These are phyloP conservation scores for Nannoperca australis DNA, from an alignment of 2,797 vertebrate species.

Conservation along the genomic window DNA sequence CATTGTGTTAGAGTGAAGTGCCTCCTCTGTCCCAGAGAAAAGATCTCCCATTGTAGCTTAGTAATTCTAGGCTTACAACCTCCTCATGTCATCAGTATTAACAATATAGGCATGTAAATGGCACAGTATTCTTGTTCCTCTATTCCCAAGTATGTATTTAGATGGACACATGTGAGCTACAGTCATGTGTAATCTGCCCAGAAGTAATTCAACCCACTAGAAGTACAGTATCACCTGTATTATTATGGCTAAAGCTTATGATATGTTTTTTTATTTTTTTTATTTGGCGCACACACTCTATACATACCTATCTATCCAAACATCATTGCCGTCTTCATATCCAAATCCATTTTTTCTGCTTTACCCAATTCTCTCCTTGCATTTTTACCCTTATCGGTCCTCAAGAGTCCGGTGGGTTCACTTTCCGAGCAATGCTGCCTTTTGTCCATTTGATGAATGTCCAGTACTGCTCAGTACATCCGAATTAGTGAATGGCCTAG, in stretches of 20 bases:
- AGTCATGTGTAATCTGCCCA: conserved; percentile 44
- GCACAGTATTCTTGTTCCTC: conserved; percentile 19
- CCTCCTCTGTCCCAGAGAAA: conserved; percentile 56
- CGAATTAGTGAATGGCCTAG: conserved; percentile 68
- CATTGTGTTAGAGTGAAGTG: conserved; percentile 75
- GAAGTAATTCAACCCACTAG: conserved; percentile 38
- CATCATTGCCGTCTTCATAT: conserved; percentile 76
- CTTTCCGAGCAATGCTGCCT: conserved; percentile 78
- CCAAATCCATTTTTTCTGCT: conserved; percentile 80
- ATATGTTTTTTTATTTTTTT: conserved; percentile 22
- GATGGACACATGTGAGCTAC: conserved; percentile 31
- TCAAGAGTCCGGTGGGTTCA: conserved; percentile 77
- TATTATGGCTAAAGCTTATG: conserved; percentile 37
- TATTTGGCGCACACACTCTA: conserved; percentile 56
- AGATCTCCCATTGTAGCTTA: conserved; percentile 65
- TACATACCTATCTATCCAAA: conserved; percentile 66
- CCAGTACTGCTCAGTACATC: conserved; percentile 60
- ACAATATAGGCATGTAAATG: conserved; percentile 27
- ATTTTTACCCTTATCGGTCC: conserved; percentile 74
- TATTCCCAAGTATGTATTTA: conserved; percentile 38
- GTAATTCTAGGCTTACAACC: conserved; percentile 35
- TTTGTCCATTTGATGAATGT: conserved; percentile 73
- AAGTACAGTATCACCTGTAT: conserved; percentile 51
- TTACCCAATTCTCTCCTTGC: conserved; percentile 78
- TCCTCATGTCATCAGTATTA: conserved; percentile 55